Evolutionary conservation across 2,113 vertebrate genomes (phyloP).

Genomic region (Callopanchax toddi): DNA sequence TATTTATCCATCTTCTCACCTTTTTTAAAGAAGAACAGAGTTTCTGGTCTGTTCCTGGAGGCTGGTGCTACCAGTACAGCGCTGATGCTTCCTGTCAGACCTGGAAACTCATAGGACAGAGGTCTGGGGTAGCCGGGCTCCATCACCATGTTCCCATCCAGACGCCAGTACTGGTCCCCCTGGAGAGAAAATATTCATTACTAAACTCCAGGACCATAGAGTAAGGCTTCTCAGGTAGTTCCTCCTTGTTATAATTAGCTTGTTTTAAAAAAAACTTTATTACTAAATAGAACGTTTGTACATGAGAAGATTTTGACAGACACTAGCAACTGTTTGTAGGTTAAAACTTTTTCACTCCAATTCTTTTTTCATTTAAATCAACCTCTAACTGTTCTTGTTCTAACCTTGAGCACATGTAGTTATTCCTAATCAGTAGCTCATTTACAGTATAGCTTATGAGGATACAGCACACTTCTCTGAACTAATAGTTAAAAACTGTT

Average conservation of each 20-base stretch:
- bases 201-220: not conserved
- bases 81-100: slow-evolving; percentile 83
- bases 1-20: slow-evolving; percentile 72
- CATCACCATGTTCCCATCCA: slow-evolving; percentile 82
- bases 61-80: slow-evolving; percentile 84
- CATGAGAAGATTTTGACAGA: too few species aligned
- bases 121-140: slow-evolving; percentile 86
- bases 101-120: slow-evolving; percentile 86
- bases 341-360: too few species aligned
- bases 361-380: too few species aligned
- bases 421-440: too few species aligned
- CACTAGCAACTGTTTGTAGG: too few species aligned
- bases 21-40: slow-evolving; percentile 89
- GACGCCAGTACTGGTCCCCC: slow-evolving; percentile 89
- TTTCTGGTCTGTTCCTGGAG: slow-evolving; percentile 81
- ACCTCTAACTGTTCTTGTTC: too few species aligned
- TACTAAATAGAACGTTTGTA: too few species aligned
- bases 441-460: too few species aligned
- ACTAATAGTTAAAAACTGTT: too few species aligned
- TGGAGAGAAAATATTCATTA: slow-evolving; percentile 43
- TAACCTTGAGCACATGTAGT: too few species aligned
- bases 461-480: too few species aligned
- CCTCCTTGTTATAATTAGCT: not conserved
- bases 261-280: too few species aligned
- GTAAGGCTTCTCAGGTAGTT: not conserved